Conservation (phyloP, 2,113 vertebrate genomes). For the Syngnathus typhle region DNA sequence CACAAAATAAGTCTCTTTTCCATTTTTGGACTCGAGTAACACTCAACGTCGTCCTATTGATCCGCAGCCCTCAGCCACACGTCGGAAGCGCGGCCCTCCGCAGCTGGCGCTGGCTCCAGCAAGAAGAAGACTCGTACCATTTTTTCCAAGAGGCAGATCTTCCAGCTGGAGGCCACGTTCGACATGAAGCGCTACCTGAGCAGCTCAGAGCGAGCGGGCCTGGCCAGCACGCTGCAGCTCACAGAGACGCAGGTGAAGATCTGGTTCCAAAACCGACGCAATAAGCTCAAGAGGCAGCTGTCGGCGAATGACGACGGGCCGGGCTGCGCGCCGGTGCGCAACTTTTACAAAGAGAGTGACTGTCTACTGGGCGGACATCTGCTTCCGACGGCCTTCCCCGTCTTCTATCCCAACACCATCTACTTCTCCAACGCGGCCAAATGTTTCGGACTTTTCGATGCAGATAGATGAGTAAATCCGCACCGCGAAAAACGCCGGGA, state of each 20-base stretch:
- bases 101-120: slow-evolving; percentile 41
- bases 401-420: slow-evolving; percentile 71
- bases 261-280: slow-evolving; percentile 79
- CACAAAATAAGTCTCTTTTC: background rate
- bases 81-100: background rate
- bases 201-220: slow-evolving; percentile 76
- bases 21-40: background rate
- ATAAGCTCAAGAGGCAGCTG: slow-evolving; percentile 79
- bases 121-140: slow-evolving; percentile 84
- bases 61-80: background rate
- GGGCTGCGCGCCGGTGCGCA: slow-evolving; percentile 65
- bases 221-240: slow-evolving; percentile 74
- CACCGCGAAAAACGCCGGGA: background rate
- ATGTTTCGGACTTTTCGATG: slow-evolving; percentile 74
- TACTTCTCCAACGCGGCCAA: slow-evolving; percentile 75
- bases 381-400: slow-evolving; percentile 74
- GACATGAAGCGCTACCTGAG: slow-evolving; percentile 81
- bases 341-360: slow-evolving; percentile 72
- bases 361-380: slow-evolving; percentile 70
- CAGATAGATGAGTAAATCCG: slow-evolving; percentile 59
- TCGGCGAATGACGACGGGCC: slow-evolving; percentile 43
- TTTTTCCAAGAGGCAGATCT: slow-evolving; percentile 82
- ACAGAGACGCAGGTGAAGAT: slow-evolving; percentile 79
- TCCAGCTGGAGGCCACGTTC: slow-evolving; percentile 81
- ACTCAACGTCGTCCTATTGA: background rate